Conservation (phyloP, 2,888 invertebrate genomes). For the Fissipunctia ypsillon region DNA sequence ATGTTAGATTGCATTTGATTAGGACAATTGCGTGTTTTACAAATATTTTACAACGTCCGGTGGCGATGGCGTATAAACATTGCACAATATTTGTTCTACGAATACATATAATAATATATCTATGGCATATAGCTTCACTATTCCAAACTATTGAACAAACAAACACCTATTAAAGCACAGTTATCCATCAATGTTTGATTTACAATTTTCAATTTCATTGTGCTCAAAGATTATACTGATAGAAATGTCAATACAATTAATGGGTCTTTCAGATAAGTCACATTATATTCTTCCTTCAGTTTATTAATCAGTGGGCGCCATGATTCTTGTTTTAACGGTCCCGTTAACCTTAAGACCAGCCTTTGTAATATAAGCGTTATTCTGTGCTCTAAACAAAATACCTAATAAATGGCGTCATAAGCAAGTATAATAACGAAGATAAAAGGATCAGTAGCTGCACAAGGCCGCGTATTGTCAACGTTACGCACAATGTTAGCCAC, state of each 20-base stretch:
- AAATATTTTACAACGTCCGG: slow-evolving; percentile 26
- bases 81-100: slow-evolving; percentile 12
- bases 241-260: slow-evolving; percentile 62
- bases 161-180: slow-evolving; percentile 35
- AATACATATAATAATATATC: no score
- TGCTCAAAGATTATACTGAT: slow-evolving; percentile 54
- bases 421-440: slow-evolving; percentile 72
- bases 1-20: slow-evolving; percentile 37
- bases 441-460: slow-evolving; percentile 77
- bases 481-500: slow-evolving; percentile 65
- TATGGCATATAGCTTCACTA: slow-evolving; percentile 8
- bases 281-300: slow-evolving; percentile 51
- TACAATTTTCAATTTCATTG: slow-evolving; percentile 57
- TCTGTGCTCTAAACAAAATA: slow-evolving; percentile 68
- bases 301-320: slow-evolving; percentile 59
- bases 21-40: slow-evolving; percentile 33
- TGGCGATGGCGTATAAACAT: slow-evolving; percentile 8
- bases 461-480: slow-evolving; percentile 77
- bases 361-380: slow-evolving; percentile 65
- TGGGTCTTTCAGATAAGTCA: slow-evolving; percentile 49
- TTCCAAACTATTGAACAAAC: slow-evolving; percentile 30
- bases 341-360: slow-evolving; percentile 68
- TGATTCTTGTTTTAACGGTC: slow-evolving; percentile 64
- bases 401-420: slow-evolving; percentile 74
- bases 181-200: slow-evolving; percentile 49